Percentiles rank a stretch among this genome's conserved stretches.
phyloP scores from a whole-genome alignment of 2,113 vertebrate species.

The Australoheros scitulus region DNA sequence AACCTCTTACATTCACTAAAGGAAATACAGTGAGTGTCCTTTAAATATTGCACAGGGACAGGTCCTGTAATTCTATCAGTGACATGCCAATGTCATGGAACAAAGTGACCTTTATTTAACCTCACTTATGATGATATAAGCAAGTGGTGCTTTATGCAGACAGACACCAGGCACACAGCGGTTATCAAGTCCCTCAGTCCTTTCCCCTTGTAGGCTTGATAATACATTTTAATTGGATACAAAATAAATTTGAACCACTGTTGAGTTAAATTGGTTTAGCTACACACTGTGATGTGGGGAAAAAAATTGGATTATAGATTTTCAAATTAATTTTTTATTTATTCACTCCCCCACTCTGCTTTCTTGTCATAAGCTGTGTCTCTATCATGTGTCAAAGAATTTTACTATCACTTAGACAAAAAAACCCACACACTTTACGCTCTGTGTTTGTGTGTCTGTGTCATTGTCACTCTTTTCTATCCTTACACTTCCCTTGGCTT shows the following conservation, averaged over 20 bases:
- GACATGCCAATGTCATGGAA: conserved; percentile 10
- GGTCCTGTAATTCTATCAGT: conserved; percentile 19
- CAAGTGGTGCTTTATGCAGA: background rate
- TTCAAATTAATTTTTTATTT: background rate
- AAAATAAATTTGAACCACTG: background rate
- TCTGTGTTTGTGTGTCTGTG: conserved; percentile 8
- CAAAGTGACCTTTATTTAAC: conserved; percentile 43
- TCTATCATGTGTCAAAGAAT: conserved; percentile 31
- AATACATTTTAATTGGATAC: background rate
- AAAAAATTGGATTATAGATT: background rate
- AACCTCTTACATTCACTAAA: background rate
- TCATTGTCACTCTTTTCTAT: conserved; percentile 2
- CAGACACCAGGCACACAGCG: background rate
- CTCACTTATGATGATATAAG: conserved; percentile 1
- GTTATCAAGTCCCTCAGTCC: background rate
- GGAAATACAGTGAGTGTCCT: background rate
- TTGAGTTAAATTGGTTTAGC: background rate
- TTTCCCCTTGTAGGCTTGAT: background rate
- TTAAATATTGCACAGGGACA: background rate
- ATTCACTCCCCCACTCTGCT: background rate
- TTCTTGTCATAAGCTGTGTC: conserved; percentile 14
- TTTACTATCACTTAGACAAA: conserved; percentile 39
- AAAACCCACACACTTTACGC: background rate
- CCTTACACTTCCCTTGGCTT: conserved; percentile 16
- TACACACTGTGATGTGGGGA: background rate